Percentiles rank a stretch among this genome's conserved stretches.
phyloP scores from a whole-genome alignment of 2,797 vertebrate genomes.

The Cryptoprocta ferox region DNA sequence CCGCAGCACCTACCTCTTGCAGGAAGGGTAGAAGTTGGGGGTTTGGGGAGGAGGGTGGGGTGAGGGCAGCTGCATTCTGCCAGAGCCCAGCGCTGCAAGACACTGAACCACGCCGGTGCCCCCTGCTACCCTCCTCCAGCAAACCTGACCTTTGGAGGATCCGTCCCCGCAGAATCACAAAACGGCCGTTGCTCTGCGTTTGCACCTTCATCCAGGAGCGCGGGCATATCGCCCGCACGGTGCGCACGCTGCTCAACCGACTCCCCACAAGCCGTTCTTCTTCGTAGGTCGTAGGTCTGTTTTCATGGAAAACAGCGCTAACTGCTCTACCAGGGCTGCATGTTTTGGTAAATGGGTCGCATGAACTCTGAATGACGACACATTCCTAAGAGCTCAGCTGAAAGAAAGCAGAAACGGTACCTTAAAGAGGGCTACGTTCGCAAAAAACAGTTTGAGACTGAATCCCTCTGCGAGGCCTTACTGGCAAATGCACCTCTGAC shows the following conservation, averaged over 20 bases:
- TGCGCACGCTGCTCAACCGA: rapidly evolving
- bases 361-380: neutral
- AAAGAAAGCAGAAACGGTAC: neutral
- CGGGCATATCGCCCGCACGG: rapidly evolving
- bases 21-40: too few relatives aligned
- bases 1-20: neutral
- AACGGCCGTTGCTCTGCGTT: rapidly evolving
- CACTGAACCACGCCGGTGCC: neutral
- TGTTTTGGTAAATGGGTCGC: neutral
- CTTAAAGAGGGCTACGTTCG: too few relatives aligned
- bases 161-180: rapidly evolving
- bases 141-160: neutral
- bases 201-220: rapidly evolving
- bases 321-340: neutral
- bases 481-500: neutral
- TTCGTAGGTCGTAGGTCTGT: rapidly evolving
- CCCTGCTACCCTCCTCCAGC: neutral
- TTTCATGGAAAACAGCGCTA: neutral
- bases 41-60: rapidly evolving
- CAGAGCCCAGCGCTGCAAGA: neutral
- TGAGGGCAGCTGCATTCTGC: too few relatives aligned
- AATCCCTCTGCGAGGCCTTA: rapidly evolving
- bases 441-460: neutral
- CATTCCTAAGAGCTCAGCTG: neutral
- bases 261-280: rapidly evolving